Percentiles rank a stretch among this genome's conserved stretches.
phyloP scores from a whole-genome alignment of 2,797 vertebrate species.

The Crocidura indochinensis region DNA sequence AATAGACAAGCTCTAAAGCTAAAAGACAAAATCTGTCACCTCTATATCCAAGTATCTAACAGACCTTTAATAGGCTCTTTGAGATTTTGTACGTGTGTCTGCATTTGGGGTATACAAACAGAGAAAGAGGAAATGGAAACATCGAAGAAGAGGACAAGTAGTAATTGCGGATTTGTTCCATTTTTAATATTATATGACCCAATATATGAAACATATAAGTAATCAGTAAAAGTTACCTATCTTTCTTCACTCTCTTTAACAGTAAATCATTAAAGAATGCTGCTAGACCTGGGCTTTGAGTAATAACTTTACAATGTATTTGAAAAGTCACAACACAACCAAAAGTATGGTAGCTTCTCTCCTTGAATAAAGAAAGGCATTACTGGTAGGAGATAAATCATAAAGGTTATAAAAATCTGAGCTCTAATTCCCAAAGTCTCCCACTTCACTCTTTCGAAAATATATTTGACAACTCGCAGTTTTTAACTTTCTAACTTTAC shows the following conservation, averaged over 20 bases:
- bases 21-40: neutral
- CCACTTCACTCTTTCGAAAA: neutral
- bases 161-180: neutral
- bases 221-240: neutral
- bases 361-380: neutral
- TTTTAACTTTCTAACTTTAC: slow-evolving; percentile 1
- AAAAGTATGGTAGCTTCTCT: neutral
- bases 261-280: neutral
- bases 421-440: neutral
- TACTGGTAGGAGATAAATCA: neutral
- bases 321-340: neutral
- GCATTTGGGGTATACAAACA: neutral
- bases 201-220: neutral
- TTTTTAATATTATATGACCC: neutral
- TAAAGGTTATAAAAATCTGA: neutral
- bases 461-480: neutral
- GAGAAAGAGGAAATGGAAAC: neutral
- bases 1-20: neutral
- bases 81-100: neutral
- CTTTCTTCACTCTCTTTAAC: neutral
- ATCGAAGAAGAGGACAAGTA: neutral
- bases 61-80: neutral
- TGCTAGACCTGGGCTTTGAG: neutral
- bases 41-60: neutral
- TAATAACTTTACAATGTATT: slow-evolving; percentile 47